Conservation (phyloP, 2,888 invertebrate genomes). For the Dichetophora obliterata region DNA sequence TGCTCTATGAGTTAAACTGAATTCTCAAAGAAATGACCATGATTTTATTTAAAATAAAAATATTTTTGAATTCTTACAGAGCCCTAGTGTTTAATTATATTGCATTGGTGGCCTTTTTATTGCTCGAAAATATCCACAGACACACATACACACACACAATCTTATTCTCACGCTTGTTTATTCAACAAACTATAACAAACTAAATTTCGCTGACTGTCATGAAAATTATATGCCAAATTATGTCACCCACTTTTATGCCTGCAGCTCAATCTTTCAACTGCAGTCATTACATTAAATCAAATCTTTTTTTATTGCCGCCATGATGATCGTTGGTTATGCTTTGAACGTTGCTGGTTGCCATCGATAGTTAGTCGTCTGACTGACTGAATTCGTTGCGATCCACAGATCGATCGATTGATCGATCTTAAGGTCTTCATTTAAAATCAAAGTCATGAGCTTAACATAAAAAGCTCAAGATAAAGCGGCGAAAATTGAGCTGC, state of each 20-base stretch:
- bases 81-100: too few species aligned
- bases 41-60: too few species aligned
- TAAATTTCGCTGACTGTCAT: not conserved
- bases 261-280: slow-evolving; percentile 18
- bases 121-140: not conserved
- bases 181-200: not conserved
- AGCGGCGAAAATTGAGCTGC: slow-evolving; percentile 48
- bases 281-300: slow-evolving; percentile 9
- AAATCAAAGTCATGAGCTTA: slow-evolving; percentile 31
- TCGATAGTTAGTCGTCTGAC: not conserved
- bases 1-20: too few species aligned
- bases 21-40: too few species aligned
- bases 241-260: slow-evolving; percentile 46
- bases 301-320: not conserved
- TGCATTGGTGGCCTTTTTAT: not conserved
- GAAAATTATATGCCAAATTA: slow-evolving; percentile 43
- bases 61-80: too few species aligned
- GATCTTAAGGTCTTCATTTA: slow-evolving; percentile 36
- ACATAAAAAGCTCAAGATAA: slow-evolving; percentile 28
- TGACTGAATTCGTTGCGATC: not conserved
- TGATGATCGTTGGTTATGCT: not conserved
- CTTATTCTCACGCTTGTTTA: slow-evolving; percentile 41
- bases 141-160: not conserved
- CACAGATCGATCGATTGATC: not conserved
- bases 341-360: not conserved